phyloP scores from a whole-genome alignment of 1,140 invertebrate species.

The Neodiprion lecontei region DNA sequence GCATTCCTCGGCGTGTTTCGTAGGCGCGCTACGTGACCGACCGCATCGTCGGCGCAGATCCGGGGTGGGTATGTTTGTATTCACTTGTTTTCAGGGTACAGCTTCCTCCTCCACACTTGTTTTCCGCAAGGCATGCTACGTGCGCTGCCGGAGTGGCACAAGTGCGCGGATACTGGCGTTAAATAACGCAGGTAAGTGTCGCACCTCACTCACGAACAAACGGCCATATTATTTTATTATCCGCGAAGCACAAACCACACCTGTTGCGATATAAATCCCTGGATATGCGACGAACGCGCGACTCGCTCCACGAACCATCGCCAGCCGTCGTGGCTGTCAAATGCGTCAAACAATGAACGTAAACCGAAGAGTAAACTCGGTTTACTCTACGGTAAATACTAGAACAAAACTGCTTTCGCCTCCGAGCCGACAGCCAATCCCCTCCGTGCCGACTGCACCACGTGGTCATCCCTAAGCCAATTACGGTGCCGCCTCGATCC shows the following conservation, averaged over 20 bases:
- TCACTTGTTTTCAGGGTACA: background rate
- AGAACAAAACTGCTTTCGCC: conserved; percentile 47
- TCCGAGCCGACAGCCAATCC: conserved; percentile 43
- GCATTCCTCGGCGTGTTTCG: conserved; percentile 4
- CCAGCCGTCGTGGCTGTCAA: conserved; percentile 9
- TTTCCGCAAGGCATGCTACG: too few relatives aligned
- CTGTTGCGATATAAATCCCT: background rate
- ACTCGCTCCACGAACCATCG: conserved; percentile 8
- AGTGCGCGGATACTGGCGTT: too few relatives aligned
- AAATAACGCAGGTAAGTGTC: too few relatives aligned
- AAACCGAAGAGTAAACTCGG: conserved; percentile 30
- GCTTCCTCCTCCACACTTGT: too few relatives aligned
- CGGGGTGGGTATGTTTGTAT: background rate
- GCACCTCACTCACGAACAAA: too few relatives aligned
- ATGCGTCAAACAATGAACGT: conserved; percentile 28
- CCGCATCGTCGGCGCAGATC: background rate
- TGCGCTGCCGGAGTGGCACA: too few relatives aligned
- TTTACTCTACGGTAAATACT: conserved; percentile 48
- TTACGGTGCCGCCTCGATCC: conserved; percentile 21
- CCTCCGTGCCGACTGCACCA: conserved; percentile 32
- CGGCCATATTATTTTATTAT: background rate
- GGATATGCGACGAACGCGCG: conserved; percentile 4
- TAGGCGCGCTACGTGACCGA: conserved; percentile 1
- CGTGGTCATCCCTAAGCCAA: conserved; percentile 43
- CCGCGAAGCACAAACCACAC: background rate